A percentile compares a stretch with the other conserved stretches of the same genome.
Conservation (phyloP, 2,797 vertebrate genomes). For the Phalloptychus januarius region DNA sequence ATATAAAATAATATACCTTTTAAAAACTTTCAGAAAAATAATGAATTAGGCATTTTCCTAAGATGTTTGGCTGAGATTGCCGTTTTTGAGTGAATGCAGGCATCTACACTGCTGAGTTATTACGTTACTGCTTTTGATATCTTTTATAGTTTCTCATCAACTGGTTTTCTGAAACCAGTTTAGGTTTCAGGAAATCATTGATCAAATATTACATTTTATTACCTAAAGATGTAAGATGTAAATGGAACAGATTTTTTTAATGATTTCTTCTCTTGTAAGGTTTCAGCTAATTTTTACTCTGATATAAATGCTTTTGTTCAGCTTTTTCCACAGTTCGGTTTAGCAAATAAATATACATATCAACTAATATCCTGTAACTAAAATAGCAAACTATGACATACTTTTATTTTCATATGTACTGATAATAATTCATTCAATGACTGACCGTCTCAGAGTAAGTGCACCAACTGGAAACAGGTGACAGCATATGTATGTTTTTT, state of each 20-base stretch:
- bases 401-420: not conserved
- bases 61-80: not conserved
- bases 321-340: not conserved
- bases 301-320: not conserved
- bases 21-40: not conserved
- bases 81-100: not conserved
- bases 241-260: not conserved
- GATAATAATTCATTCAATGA: not conserved
- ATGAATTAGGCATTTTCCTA: not conserved
- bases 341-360: not conserved
- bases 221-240: not conserved
- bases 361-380: not conserved
- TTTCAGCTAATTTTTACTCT: not conserved
- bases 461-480: not conserved
- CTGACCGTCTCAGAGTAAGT: not conserved
- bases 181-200: not conserved
- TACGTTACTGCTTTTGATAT: not conserved
- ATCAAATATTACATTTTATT: not conserved
- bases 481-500: not conserved
- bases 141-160: not conserved
- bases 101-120: not conserved
- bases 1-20: not conserved
- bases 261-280: not conserved
- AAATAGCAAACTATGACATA: not conserved
- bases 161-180: not conserved